Evolutionary conservation across 2,888 invertebrate genomes (phyloP).

Genomic region (Craniophora ligustri): DNA sequence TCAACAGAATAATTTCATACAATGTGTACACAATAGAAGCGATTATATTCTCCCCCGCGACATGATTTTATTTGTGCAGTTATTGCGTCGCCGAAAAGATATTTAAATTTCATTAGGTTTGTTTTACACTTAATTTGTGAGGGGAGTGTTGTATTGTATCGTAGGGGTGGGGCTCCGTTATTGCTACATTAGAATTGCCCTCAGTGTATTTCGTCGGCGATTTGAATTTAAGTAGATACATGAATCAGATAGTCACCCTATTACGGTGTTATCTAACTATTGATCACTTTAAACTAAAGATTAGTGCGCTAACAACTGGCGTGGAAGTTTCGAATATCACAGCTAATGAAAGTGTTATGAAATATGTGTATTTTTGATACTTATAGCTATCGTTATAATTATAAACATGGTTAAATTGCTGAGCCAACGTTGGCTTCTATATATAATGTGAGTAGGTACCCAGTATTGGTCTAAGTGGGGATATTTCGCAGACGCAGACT

Average conservation of each 20-base stretch:
- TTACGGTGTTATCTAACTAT: slow-evolving; percentile 67
- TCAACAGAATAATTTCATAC: slow-evolving; percentile 71
- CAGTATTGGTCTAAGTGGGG: slow-evolving; percentile 75
- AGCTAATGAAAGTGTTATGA: slow-evolving; percentile 36
- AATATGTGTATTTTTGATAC: slow-evolving; percentile 26
- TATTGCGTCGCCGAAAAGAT: slow-evolving; percentile 86
- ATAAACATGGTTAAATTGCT: slow-evolving; percentile 28
- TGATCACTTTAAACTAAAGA: slow-evolving; percentile 73
- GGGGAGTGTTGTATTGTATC: slow-evolving; percentile 80
- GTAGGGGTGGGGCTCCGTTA: slow-evolving; percentile 80
- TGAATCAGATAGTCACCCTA: slow-evolving; percentile 79
- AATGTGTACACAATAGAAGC: slow-evolving; percentile 85
- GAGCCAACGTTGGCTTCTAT: slow-evolving; percentile 15
- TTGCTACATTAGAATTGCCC: slow-evolving; percentile 79
- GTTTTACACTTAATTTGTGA: slow-evolving; percentile 89
- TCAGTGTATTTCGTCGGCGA: slow-evolving; percentile 77
- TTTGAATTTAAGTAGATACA: slow-evolving; percentile 84
- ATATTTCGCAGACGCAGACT: slow-evolving; percentile 86
- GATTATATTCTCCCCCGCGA: slow-evolving; percentile 85
- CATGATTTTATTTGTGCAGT: slow-evolving; percentile 88
- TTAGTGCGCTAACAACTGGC: slow-evolving; percentile 68
- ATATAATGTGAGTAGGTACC: slow-evolving; percentile 29
- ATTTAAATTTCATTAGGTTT: slow-evolving; percentile 89
- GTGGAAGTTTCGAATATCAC: slow-evolving; percentile 54
- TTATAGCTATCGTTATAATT: slow-evolving; percentile 20